Evolutionary conservation across 2,888 invertebrate genomes (phyloP), one percentile per base, ranked within the genome.

Genomic region (Coronaproctus castanopsis): DNA sequence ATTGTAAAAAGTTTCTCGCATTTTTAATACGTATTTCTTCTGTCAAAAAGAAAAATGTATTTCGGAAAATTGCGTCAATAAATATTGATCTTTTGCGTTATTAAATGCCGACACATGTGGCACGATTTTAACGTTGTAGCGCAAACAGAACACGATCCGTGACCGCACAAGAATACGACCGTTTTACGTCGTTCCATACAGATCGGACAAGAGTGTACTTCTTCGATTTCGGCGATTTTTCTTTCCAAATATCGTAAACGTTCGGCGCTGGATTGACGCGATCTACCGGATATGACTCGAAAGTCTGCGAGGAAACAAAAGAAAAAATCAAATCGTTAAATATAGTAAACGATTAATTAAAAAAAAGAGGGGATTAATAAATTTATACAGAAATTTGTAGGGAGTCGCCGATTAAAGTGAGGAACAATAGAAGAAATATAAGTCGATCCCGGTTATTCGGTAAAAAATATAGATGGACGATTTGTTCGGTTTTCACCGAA

Each of bases 151-250:
- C 90, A 90, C 18, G 88, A 84, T 21, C 84, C 83, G 68, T 90
- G 90, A 1, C 90, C 90, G 68, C 90, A 90, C n/a, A 88, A 75
- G 70, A 90, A 90, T 21, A 84, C 88, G 21, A 88, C 83, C 68
- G 87, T 86, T 49, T 84, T 75, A 62, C 80, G 78, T 48, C 86
- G 75, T 68, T 90, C 89, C 88, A 90, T 87, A 70, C 90, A 90
- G 66, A 90, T 89, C 59, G 85, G 82, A 69, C 90, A 90, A 69
- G 82, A 81, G 67, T 85, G 83, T 20, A 85, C 83, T 68, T 90
- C 89, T 70, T 90, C 90, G 65, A 89, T 82, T 72, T 89, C 88
- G 52, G 84, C 84, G 62, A 89, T 82, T 72, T 85, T 83, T 65
- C 81, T 81, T 70, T 86, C 86, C 58, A 87, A 72, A 67, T 80